These are phyloP conservation scores for Lithosia quadra DNA, from an alignment of 2,888 invertebrate species.

Conservation along the genomic window DNA sequence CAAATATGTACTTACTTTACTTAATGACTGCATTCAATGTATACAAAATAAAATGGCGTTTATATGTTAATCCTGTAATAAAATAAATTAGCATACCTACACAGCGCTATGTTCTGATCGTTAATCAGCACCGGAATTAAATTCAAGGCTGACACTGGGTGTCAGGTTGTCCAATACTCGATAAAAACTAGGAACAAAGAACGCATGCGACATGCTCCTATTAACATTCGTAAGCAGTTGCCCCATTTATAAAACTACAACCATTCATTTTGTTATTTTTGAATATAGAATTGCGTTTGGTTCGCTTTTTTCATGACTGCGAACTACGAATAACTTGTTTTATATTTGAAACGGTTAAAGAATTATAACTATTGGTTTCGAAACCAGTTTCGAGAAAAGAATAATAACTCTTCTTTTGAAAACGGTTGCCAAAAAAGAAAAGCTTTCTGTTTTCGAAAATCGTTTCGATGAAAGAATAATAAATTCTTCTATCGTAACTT, in stretches of 20 bases:
- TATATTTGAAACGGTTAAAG: neutral
- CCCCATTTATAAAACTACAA: slow-evolving; percentile 25
- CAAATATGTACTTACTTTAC: slow-evolving; percentile 30
- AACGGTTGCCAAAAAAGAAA: no score
- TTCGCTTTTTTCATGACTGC: neutral
- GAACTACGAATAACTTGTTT: neutral
- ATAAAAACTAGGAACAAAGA: slow-evolving; percentile 60
- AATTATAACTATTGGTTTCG: no score
- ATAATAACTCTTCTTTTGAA: no score
- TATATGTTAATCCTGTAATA: slow-evolving; percentile 65
- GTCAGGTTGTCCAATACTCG: slow-evolving; percentile 62
- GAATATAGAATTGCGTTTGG: slow-evolving; percentile 5
- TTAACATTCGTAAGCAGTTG: slow-evolving; percentile 40
- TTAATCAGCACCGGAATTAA: slow-evolving; percentile 69
- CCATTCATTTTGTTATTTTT: slow-evolving; percentile 14
- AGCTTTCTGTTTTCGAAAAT: no score
- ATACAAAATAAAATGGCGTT: slow-evolving; percentile 45
- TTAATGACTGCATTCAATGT: slow-evolving; percentile 31
- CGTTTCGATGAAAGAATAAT: no score
- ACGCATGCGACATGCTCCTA: slow-evolving; percentile 30
- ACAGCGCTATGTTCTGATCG: slow-evolving; percentile 53
- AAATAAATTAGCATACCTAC: slow-evolving; percentile 74
- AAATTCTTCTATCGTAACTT: no score
- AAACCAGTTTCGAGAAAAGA: no score
- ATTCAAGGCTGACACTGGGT: slow-evolving; percentile 69